phyloP scores from a whole-genome alignment of 2,888 invertebrate genomes.

The Caenorhabditis afra region DNA sequence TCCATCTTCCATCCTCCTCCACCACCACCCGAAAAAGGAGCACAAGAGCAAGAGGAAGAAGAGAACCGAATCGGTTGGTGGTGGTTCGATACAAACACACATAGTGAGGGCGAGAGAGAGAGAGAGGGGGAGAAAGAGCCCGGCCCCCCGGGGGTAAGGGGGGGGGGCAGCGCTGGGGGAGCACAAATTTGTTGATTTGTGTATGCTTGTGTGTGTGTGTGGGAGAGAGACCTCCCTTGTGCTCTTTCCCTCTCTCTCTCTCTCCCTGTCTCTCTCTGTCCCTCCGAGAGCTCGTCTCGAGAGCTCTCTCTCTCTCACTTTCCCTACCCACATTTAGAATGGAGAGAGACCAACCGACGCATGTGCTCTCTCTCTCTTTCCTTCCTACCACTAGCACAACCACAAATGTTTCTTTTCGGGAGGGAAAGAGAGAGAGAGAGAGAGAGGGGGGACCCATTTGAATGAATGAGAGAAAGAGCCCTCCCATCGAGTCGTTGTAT shows the following conservation, averaged over 20 bases:
- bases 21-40: not conserved
- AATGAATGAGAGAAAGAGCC: conserved; percentile 6
- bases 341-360: too few species aligned
- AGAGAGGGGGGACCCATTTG: not conserved
- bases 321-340: not conserved
- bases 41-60: conserved; percentile 15
- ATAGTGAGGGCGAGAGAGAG: conserved; percentile 21
- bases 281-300: not conserved
- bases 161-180: conserved; percentile 13
- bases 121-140: too few species aligned
- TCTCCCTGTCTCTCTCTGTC: conserved; percentile 22
- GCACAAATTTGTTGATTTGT: conserved; percentile 54
- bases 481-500: not conserved
- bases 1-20: too few species aligned
- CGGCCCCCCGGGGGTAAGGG: too few species aligned
- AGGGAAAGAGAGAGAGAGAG: not conserved
- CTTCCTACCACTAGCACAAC: not conserved
- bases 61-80: not conserved
- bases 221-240: conserved; percentile 24
- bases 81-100: too few species aligned
- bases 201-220: conserved; percentile 37
- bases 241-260: conserved; percentile 26
- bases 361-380: conserved; percentile 4
- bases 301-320: conserved; percentile 17
- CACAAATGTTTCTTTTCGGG: too few species aligned